Percentiles rank a stretch among this genome's conserved stretches.
Conservation (phyloP, 2,797 vertebrate species). For the Semotilus atromaculatus region DNA sequence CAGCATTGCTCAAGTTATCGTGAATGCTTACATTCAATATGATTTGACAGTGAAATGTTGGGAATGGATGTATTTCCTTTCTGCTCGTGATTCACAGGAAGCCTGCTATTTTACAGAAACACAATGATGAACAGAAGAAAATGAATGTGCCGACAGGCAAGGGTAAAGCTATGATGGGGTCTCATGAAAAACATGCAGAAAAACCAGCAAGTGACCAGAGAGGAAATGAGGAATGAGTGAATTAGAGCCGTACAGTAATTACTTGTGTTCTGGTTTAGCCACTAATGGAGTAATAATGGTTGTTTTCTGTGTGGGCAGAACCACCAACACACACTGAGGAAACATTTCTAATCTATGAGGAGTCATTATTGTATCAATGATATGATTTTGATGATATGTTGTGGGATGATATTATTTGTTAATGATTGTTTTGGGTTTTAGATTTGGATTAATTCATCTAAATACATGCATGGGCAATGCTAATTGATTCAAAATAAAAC, state of each 20-base stretch:
- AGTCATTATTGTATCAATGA: conserved; percentile 15
- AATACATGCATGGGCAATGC: not conserved
- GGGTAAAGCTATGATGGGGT: not conserved
- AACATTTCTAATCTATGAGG: not conserved
- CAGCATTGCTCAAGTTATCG: too few species aligned
- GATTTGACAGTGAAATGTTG: not conserved
- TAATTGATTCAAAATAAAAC: not conserved
- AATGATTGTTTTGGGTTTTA: conserved; percentile 7
- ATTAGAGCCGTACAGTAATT: not conserved
- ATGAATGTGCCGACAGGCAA: not conserved
- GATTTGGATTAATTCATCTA: not conserved
- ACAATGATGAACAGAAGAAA: not conserved
- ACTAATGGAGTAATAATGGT: conserved; percentile 2
- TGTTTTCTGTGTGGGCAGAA: conserved; percentile 31
- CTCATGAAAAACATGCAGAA: not conserved
- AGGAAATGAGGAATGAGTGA: not conserved
- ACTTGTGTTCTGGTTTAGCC: conserved; percentile 8
- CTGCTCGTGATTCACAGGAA: not conserved
- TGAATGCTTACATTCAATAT: not conserved
- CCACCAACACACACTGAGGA: not conserved
- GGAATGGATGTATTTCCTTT: not conserved
- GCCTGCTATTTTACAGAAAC: not conserved
- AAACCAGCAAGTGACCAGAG: not conserved
- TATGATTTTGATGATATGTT: conserved; percentile 3
- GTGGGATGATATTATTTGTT: conserved; percentile 20